Evolutionary conservation across 2,888 invertebrate species (phyloP).

Genomic region (Sceliomorpha sp.): DNA sequence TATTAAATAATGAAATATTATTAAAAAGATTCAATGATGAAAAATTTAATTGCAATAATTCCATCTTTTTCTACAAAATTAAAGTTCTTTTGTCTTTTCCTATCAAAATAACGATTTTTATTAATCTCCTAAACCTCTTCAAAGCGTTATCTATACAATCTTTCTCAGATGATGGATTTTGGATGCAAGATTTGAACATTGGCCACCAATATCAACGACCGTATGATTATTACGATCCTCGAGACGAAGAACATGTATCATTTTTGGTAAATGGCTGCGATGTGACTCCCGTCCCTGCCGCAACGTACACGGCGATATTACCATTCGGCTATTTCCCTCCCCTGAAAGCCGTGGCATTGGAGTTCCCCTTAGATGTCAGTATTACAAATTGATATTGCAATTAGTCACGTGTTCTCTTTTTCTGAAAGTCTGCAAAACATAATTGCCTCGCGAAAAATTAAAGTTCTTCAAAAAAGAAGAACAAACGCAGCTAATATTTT

Average conservation of each 20-base stretch:
- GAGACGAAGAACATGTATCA: slow-evolving; percentile 69
- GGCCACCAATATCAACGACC: slow-evolving; percentile 41
- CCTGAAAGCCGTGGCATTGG: slow-evolving; percentile 86
- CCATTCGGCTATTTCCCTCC: slow-evolving; percentile 88
- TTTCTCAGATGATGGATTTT: slow-evolving; percentile 69
- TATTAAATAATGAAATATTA: no score
- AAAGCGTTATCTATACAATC: no score
- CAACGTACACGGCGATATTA: slow-evolving; percentile 88
- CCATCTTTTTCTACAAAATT: no score
- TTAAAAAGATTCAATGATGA: no score
- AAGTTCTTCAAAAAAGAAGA: no score
- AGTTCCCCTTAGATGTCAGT: slow-evolving; percentile 90
- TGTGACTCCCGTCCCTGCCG: slow-evolving; percentile 76
- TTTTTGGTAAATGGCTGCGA: slow-evolving; percentile 78
- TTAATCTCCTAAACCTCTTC: no score
- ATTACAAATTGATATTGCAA: slow-evolving; percentile 17
- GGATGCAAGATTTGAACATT: slow-evolving; percentile 73
- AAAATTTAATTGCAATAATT: no score
- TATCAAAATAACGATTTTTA: no score
- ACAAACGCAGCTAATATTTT: no score
- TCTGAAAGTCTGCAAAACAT: slow-evolving; percentile 9
- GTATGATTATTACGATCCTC: slow-evolving; percentile 36
- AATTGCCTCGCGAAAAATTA: slow-evolving; percentile 8
- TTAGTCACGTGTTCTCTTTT: no score
- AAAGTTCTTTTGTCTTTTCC: no score